Percentiles rank a stretch among this genome's conserved stretches.
These are phyloP conservation scores for Lasioglossum vierecki DNA, from an alignment of 2,888 invertebrate genomes.

Conservation along the genomic window DNA sequence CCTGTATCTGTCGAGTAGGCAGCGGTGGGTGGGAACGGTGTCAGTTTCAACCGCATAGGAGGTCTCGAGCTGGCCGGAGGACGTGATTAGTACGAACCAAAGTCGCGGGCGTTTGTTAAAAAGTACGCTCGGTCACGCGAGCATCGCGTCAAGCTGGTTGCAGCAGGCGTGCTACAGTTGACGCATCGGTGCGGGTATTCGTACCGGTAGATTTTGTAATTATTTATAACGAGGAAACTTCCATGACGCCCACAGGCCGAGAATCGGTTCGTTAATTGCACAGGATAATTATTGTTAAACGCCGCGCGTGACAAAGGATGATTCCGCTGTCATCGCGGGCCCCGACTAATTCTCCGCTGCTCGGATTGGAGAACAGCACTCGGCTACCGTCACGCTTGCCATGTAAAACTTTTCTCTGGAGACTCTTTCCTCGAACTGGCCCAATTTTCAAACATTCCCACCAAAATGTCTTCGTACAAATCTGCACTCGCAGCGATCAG, in stretches of 20 bases:
- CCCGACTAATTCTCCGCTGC: conserved; percentile 42
- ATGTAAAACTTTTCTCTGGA: neutral
- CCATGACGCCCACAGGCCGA: conserved; percentile 41
- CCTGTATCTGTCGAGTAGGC: neutral
- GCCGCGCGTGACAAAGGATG: conserved; percentile 64
- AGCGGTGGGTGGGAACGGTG: neutral
- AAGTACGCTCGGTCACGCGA: conserved; percentile 75
- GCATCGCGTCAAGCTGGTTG: conserved; percentile 18
- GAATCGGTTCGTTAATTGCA: conserved; percentile 73
- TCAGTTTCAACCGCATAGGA: neutral
- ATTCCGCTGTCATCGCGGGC: conserved; percentile 50
- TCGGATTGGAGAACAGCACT: conserved; percentile 16
- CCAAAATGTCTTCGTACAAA: too few relatives aligned
- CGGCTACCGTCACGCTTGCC: neutral
- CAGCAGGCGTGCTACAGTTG: conserved; percentile 27
- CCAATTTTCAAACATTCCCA: too few relatives aligned
- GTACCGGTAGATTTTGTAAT: conserved; percentile 72
- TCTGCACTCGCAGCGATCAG: too few relatives aligned
- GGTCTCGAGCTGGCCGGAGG: neutral
- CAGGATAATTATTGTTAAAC: conserved; percentile 70
- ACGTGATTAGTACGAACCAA: conserved; percentile 56
- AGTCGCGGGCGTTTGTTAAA: conserved; percentile 68
- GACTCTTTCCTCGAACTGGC: neutral
- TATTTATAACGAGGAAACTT: conserved; percentile 81
- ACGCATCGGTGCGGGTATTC: conserved; percentile 25